These are phyloP conservation scores for Mnemiopsis leidyi DNA, from an alignment of 37 sponge, comb jelly and placozoan genomes.

Conservation along the genomic window DNA sequence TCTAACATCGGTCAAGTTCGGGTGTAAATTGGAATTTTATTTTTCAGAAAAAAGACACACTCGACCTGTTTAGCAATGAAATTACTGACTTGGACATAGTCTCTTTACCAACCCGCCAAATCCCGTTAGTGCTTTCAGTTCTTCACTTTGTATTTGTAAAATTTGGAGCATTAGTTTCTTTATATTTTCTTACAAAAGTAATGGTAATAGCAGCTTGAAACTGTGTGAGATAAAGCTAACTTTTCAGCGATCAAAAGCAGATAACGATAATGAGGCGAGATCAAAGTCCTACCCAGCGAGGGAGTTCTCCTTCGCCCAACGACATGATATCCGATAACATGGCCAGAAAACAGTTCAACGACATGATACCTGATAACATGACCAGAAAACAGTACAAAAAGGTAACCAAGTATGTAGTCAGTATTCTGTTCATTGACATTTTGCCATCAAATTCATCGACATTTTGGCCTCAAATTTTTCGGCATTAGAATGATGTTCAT, in stretches of 20 bases:
- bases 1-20: too few relatives aligned
- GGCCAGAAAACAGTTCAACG: not conserved
- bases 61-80: not conserved
- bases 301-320: not conserved
- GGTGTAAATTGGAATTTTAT: too few relatives aligned
- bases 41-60: not conserved
- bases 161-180: not conserved
- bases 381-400: slow-evolving; percentile 19
- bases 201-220: too few relatives aligned
- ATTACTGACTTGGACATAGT: slow-evolving; percentile 9
- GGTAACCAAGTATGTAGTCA: too few relatives aligned
- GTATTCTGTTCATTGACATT: too few relatives aligned
- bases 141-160: not conserved
- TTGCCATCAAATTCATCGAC: too few relatives aligned
- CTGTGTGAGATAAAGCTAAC: too few relatives aligned
- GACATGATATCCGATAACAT: not conserved
- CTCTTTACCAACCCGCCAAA: not conserved
- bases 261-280: slow-evolving; percentile 22
- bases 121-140: not conserved
- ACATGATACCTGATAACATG: not conserved
- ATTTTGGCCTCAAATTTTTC: too few relatives aligned
- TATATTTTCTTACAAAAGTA: too few relatives aligned
- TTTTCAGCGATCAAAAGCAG: not conserved
- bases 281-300: not conserved
- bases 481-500: too few relatives aligned